Evolutionary conservation across 1,140 invertebrate genomes (phyloP).

Genomic region (Lasioglossum albipes): DNA sequence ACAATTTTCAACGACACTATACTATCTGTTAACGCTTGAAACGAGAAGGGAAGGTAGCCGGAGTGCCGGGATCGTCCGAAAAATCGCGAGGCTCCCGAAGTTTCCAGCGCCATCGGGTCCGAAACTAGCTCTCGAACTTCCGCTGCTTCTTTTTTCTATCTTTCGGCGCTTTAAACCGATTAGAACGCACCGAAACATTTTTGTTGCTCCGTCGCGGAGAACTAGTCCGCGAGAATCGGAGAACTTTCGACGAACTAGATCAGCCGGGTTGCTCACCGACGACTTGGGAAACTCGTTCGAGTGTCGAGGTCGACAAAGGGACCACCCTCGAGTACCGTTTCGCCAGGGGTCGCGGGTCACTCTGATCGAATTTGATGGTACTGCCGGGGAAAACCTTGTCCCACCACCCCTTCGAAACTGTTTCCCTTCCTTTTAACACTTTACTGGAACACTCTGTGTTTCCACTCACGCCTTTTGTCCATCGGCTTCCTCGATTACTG

Average conservation of each 20-base stretch:
- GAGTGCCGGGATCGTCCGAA: background rate
- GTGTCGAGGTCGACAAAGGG: constrained; percentile 58
- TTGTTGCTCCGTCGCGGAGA: constrained; percentile 20
- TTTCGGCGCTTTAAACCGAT: constrained; percentile 47
- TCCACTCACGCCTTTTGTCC: background rate
- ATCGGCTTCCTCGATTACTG: background rate
- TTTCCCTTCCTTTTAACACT: background rate
- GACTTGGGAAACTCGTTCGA: constrained; percentile 61
- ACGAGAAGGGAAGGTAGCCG: too few species aligned
- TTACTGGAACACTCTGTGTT: background rate
- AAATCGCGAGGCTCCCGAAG: background rate
- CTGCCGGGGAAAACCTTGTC: background rate
- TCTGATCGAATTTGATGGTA: constrained; percentile 39
- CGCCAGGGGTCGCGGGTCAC: constrained; percentile 47
- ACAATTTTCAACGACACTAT: background rate
- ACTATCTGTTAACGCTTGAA: background rate
- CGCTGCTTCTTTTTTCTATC: constrained; percentile 16
- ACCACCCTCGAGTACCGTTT: constrained; percentile 30
- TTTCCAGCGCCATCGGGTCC: background rate
- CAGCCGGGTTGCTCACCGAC: constrained; percentile 45
- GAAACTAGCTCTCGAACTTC: constrained; percentile 19
- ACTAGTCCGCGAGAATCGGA: constrained; percentile 13
- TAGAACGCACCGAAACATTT: constrained; percentile 42
- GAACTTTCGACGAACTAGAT: constrained; percentile 54
- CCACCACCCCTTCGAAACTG: background rate